A percentile compares a stretch with the other conserved stretches of the same genome.
Conservation (phyloP, 2,113 vertebrate genomes). For the Gallinago jamesoni region DNA sequence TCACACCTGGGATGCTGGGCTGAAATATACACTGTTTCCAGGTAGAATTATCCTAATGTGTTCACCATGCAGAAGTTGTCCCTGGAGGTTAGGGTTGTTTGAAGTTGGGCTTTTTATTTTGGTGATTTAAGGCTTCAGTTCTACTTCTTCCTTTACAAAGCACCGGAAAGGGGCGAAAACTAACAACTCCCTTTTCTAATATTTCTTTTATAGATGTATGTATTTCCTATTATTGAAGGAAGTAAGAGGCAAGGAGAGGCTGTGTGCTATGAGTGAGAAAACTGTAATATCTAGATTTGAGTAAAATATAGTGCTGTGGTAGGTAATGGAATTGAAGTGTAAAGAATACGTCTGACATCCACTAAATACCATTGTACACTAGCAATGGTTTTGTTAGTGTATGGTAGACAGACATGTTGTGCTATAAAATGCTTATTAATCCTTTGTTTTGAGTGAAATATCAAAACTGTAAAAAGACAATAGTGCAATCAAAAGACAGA, state of each 20-base stretch:
- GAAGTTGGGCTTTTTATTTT: background rate
- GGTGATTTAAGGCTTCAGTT: background rate
- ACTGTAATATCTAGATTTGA: background rate
- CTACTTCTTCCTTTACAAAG: background rate
- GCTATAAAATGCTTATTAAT: background rate
- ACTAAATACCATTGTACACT: background rate
- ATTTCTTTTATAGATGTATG: background rate
- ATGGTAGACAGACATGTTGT: background rate
- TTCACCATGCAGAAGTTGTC: fast-evolving
- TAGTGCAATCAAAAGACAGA: background rate
- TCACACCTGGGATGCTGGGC: background rate
- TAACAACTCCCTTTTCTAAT: background rate
- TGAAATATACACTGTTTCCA: fast-evolving
- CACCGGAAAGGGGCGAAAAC: background rate
- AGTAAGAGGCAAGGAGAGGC: background rate
- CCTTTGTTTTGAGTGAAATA: background rate
- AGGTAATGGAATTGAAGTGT: background rate
- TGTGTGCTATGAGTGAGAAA: background rate
- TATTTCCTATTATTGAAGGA: background rate
- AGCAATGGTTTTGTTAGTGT: background rate
- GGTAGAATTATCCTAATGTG: background rate
- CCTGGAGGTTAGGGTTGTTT: background rate
- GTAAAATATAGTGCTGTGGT: background rate
- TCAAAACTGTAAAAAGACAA: background rate
- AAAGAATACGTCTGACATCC: background rate